Conservation (phyloP, 2,797 vertebrate species). For the Basileuterus tristriatus region DNA sequence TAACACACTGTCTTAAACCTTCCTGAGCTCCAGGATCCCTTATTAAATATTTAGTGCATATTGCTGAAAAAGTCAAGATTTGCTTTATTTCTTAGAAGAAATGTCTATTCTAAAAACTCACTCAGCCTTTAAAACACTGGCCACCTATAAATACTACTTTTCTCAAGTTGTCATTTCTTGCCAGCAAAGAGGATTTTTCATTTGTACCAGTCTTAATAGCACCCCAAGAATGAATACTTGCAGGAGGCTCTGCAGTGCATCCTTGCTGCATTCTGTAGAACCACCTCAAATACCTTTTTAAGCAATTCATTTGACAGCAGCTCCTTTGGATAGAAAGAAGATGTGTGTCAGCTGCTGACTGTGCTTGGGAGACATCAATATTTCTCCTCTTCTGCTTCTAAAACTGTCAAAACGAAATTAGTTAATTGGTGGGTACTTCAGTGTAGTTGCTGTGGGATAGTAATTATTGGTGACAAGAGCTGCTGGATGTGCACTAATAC, state of each 20-base stretch:
- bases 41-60: conserved; percentile 51
- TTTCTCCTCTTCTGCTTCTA: conserved; percentile 62
- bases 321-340: conserved; percentile 44
- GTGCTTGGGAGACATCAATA: conserved; percentile 43
- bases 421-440: conserved; percentile 56
- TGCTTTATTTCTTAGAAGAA: conserved; percentile 46
- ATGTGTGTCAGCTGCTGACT: conserved; percentile 44
- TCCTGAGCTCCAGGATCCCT: conserved; percentile 38
- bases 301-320: conserved; percentile 62
- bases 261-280: background rate
- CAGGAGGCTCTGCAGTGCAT: background rate
- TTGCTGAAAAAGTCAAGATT: conserved; percentile 55
- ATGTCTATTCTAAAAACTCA: conserved; percentile 17
- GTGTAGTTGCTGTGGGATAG: conserved; percentile 26
- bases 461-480: conserved; percentile 50
- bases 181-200: background rate
- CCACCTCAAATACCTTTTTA: conserved; percentile 28
- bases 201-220: background rate
- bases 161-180: background rate
- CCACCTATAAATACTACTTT: background rate
- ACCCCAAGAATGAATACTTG: conserved; percentile 45
- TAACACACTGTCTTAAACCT: conserved; percentile 27
- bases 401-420: conserved; percentile 60
- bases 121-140: background rate
- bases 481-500: conserved; percentile 10